Conservation (phyloP, 2,797 vertebrate genomes). For the Thaleichthys pacificus region DNA sequence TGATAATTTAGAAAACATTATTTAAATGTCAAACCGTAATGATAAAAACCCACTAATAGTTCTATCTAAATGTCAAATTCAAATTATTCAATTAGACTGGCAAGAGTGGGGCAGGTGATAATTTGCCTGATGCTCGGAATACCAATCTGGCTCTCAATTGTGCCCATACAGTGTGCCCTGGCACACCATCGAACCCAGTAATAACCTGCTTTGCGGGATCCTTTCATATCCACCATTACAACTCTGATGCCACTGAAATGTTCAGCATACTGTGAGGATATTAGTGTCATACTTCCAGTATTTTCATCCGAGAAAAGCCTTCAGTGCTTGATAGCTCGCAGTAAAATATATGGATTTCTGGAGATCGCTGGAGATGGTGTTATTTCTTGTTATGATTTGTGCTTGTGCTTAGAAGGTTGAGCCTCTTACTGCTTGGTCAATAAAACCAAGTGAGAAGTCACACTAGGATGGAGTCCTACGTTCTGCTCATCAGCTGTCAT, state of each 20-base stretch:
- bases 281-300: conserved; percentile 61
- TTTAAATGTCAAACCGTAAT: conserved; percentile 78
- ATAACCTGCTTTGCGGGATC: conserved; percentile 67
- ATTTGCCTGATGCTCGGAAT: conserved; percentile 63
- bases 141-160: conserved; percentile 62
- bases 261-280: neutral
- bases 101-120: conserved; percentile 60
- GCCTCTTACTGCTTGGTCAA: conserved; percentile 59
- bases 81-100: conserved; percentile 77
- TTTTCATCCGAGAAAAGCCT: conserved; percentile 54
- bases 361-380: conserved; percentile 30
- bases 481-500: conserved; percentile 61
- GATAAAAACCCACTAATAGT: conserved; percentile 69
- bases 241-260: conserved; percentile 53
- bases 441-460: conserved; percentile 62
- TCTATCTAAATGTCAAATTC: conserved; percentile 78
- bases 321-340: conserved; percentile 46
- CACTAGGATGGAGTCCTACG: conserved; percentile 53
- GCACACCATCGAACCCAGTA: conserved; percentile 60
- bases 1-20: conserved; percentile 75
- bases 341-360: conserved; percentile 50
- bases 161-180: conserved; percentile 44
- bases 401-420: conserved; percentile 48
- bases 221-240: conserved; percentile 66
- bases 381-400: conserved; percentile 63